phyloP scores from a whole-genome alignment of 2,888 invertebrate species.

The Ectemnius cavifrons region DNA sequence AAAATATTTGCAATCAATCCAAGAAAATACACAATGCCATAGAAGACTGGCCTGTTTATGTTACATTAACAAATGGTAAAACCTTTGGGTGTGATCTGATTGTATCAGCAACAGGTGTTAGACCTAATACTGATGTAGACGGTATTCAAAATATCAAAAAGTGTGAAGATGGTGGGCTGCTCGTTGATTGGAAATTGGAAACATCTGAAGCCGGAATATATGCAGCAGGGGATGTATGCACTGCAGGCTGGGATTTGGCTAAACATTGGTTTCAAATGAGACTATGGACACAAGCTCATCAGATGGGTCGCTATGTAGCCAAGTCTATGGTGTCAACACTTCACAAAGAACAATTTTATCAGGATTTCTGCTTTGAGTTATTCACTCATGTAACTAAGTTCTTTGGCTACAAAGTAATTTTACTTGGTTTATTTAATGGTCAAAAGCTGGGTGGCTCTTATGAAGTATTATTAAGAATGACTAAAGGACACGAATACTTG shows the following conservation, averaged over 20 bases:
- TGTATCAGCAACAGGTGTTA: constrained; percentile 97
- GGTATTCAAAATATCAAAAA: constrained; percentile 80
- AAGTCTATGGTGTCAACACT: constrained; percentile 88
- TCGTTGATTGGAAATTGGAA: constrained; percentile 91
- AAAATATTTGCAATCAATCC: constrained; percentile 82
- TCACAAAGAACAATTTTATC: constrained; percentile 83
- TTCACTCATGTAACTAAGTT: constrained; percentile 98
- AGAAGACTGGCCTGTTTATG: constrained; percentile 84
- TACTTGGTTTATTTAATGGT: constrained; percentile 95
- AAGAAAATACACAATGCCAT: constrained; percentile 78
- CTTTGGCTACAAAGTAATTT: constrained; percentile 95
- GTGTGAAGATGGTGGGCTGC: constrained; percentile 88
- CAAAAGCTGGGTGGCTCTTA: constrained; percentile 90
- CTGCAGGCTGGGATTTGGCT: constrained; percentile 87
- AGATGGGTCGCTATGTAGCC: constrained; percentile 97
- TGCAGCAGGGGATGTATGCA: constrained; percentile 97
- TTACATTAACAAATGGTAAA: constrained; percentile 86
- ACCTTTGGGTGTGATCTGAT: constrained; percentile 91
- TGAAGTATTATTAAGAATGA: constrained; percentile 91
- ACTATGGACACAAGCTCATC: constrained; percentile 98
- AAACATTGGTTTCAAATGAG: constrained; percentile 96
- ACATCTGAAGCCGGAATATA: constrained; percentile 89
- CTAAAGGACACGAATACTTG: constrained; percentile 89
- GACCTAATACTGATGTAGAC: constrained; percentile 82
- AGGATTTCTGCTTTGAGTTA: constrained; percentile 98